A percentile compares a stretch with the other conserved stretches of the same genome.
Evolutionary conservation across 2,888 invertebrate species (phyloP).

Genomic region (Mythimna loreyi): DNA sequence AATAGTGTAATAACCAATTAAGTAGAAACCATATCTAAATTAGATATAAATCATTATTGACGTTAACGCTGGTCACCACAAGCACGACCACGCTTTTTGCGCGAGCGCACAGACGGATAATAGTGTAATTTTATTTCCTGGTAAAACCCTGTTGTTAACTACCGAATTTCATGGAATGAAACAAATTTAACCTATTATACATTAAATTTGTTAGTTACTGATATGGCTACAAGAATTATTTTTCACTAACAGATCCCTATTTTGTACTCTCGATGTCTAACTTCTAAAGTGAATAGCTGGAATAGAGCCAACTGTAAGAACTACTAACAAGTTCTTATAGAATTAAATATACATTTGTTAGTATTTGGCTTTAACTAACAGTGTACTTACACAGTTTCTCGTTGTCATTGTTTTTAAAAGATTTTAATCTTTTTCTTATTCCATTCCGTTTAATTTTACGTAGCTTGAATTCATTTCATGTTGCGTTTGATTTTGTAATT

Average conservation of each 20-base stretch:
- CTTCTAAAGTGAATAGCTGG: slow-evolving; percentile 5
- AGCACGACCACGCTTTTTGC: neutral
- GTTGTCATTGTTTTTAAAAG: slow-evolving; percentile 18
- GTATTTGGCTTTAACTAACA: neutral
- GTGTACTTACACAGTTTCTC: neutral
- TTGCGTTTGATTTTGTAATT: neutral
- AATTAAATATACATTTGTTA: slow-evolving; percentile 12
- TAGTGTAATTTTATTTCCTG: neutral
- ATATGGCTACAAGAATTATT: neutral
- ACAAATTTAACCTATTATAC: no score
- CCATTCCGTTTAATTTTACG: neutral
- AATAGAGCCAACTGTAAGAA: slow-evolving; percentile 3
- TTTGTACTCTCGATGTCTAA: neutral
- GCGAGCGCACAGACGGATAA: neutral
- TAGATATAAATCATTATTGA: no score
- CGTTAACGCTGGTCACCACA: no score
- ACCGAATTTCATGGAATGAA: neutral
- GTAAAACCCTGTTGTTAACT: neutral
- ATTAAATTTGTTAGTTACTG: no score
- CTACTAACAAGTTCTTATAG: neutral
- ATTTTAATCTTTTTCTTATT: slow-evolving; percentile 9
- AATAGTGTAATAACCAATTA: no score
- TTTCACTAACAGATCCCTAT: neutral
- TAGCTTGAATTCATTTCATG: neutral
- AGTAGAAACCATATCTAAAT: no score